A percentile compares a stretch with the other conserved stretches of the same genome.
Conservation (phyloP, 2,797 vertebrate species). For the Anguilla pacifica region DNA sequence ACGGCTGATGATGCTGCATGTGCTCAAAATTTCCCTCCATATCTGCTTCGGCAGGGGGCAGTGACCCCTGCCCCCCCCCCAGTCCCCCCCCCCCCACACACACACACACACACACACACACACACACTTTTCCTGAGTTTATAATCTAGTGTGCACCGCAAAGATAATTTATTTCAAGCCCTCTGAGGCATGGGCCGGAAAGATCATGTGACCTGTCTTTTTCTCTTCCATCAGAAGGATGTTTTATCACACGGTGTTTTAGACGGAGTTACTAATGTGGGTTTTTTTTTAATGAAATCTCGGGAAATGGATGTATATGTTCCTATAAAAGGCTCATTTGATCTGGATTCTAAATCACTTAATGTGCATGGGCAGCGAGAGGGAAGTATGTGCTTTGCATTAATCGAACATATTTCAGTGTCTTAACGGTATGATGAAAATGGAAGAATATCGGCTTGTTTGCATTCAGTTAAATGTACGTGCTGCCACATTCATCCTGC, state of each 20-base stretch:
- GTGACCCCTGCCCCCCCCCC: not conserved
- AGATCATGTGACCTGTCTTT: not conserved
- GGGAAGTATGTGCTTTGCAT: not conserved
- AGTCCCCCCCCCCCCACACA: too few relatives aligned
- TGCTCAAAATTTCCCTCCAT: not conserved
- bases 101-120: too few relatives aligned
- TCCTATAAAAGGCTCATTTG: constrained; percentile 2
- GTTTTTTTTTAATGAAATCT: not conserved
- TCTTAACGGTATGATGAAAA: not conserved
- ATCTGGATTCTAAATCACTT: constrained; percentile 3
- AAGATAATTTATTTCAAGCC: not conserved
- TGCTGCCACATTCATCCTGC: not conserved
- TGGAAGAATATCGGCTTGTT: not conserved
- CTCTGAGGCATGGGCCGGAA: not conserved
- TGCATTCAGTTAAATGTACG: not conserved
- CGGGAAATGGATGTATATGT: not conserved
- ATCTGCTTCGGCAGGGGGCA: not conserved
- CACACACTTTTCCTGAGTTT: not conserved
- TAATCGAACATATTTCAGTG: not conserved
- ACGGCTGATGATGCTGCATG: not conserved
- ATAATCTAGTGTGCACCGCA: not conserved
- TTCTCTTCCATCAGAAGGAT: not conserved
- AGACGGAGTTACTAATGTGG: not conserved
- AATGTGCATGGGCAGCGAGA: not conserved
- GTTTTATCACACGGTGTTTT: not conserved